These are phyloP conservation scores for Heliocidaris erythrogramma DNA, from an alignment of 35 echinoderm and acorn worm genomes.

Conservation along the genomic window DNA sequence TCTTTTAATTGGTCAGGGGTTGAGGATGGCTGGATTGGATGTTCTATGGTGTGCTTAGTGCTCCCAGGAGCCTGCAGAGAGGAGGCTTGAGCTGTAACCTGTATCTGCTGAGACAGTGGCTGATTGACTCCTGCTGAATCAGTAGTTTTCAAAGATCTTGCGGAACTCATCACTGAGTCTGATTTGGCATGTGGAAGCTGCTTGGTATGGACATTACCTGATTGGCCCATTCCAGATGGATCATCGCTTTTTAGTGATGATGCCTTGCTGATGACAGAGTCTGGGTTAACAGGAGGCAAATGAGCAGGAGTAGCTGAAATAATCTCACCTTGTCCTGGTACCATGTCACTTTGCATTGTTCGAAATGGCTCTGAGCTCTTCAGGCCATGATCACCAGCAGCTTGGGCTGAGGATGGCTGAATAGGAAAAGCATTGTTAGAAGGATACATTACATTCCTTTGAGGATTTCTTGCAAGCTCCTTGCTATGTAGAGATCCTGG, in stretches of 20 bases:
- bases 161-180: neutral
- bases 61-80: neutral
- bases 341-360: neutral
- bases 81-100: neutral
- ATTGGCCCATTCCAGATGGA: neutral
- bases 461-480: neutral
- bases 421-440: neutral
- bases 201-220: neutral
- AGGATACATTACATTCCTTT: neutral
- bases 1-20: neutral
- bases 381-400: neutral
- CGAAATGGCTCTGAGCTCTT: neutral
- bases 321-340: neutral
- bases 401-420: neutral
- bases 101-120: neutral
- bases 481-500: neutral
- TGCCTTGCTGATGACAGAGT: neutral
- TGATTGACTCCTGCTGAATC: neutral
- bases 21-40: constrained; percentile 15
- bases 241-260: neutral
- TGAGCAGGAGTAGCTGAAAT: neutral
- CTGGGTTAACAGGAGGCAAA: neutral
- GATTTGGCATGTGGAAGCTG: neutral
- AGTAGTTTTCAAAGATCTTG: neutral
- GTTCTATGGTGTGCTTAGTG: neutral